Base-by-base conservation (phyloP, 1,140 invertebrate genomes). In the Habropoda laboriosa region DNA sequence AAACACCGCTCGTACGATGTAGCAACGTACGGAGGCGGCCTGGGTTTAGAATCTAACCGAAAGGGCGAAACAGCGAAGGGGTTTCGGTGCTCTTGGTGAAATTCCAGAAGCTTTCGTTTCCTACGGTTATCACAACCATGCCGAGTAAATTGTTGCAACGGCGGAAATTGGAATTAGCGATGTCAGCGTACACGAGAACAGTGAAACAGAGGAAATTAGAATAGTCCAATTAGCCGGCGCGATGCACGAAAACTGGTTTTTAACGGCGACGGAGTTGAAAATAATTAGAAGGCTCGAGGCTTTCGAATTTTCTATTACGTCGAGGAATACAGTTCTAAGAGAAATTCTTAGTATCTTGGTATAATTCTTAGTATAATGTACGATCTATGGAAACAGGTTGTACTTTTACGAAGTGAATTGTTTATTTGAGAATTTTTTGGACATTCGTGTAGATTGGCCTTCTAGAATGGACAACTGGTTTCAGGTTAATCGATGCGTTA, bases 151-250 rank as follows among this genome's bases (percentile, higher is more conserved):
- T 77, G 53, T 77, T 70, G 42, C 24, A 47, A 45, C 18, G 3
- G 2, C 2, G 53, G 42, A 49, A 77, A 77, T 58, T 77, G 75
- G 24, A 68, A 58, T 70, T 77, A 77, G 75, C 64, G 66, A 49
- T 49, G 66, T 70, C 53, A 68, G 53, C 53, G n/a, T 3, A 24
- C 53, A 58, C 21, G 63, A 13, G 55, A 68, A 67, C 32, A 40
- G 21, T 21, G n/a, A 55, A 16, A 47, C 32, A 12, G 16, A 13
- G 53, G 38, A 40, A 58, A 77, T 45, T 58, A 68, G 75, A 60
- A 70, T 70, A 66, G 70, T 77, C 75, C 64, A 70, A 77, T 77
- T 77, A 77, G 18, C 53, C n/a, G 16, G 42, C 12, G 32, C 38
- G 27, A 45, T 47, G 64, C 32, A 57, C 42, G 53, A 2, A 18